These are phyloP conservation scores for Drosophila melanocephala DNA, from an alignment of 2,888 invertebrate genomes.

Conservation along the genomic window DNA sequence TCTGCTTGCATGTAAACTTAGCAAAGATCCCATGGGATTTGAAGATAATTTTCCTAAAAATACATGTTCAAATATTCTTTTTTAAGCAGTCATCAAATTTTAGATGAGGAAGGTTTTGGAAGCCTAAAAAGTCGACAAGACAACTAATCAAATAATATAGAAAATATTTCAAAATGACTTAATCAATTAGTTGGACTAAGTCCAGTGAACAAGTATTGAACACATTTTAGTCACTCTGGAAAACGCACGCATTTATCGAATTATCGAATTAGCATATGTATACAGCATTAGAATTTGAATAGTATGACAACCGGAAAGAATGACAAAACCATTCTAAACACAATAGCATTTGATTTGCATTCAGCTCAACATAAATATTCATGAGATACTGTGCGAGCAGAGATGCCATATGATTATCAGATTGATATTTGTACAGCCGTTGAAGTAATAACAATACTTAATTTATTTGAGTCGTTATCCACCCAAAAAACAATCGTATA, in stretches of 20 bases:
- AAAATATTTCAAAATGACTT: not conserved
- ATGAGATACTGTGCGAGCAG: slow-evolving; percentile 36
- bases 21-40: slow-evolving; percentile 1
- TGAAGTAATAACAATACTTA: slow-evolving; percentile 42
- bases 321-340: slow-evolving; percentile 36
- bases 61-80: slow-evolving; percentile 4
- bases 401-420: slow-evolving; percentile 26
- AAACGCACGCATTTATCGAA: slow-evolving; percentile 12
- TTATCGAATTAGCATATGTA: not conserved
- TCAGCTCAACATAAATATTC: slow-evolving; percentile 64
- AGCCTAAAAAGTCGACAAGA: not conserved
- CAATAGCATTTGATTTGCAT: slow-evolving; percentile 53
- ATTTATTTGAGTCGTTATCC: slow-evolving; percentile 50
- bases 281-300: not conserved
- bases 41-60: slow-evolving; percentile 2
- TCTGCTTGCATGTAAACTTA: slow-evolving; percentile 4
- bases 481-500: slow-evolving; percentile 9
- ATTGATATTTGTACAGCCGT: slow-evolving; percentile 22
- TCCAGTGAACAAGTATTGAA: slow-evolving; percentile 15
- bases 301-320: slow-evolving; percentile 61
- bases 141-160: not conserved
- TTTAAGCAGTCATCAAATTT: not conserved
- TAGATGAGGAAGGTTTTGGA: not conserved
- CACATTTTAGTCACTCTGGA: slow-evolving; percentile 24
- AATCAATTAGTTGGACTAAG: not conserved